A percentile compares a stretch with the other conserved stretches of the same genome.
phyloP scores from a whole-genome alignment of 2,797 vertebrate species.

The Chloroceryle amazona region DNA sequence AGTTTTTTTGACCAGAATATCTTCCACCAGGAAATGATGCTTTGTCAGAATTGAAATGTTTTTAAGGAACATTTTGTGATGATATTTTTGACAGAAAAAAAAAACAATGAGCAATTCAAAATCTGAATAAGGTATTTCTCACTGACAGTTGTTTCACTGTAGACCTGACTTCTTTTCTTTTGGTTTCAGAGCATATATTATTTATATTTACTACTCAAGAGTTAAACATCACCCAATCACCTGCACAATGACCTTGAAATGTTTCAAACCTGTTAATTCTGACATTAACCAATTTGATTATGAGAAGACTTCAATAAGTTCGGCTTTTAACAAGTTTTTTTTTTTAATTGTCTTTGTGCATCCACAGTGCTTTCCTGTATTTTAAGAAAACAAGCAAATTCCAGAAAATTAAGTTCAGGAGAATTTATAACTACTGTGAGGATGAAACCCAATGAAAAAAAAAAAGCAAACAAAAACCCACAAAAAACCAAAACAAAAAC shows the following conservation, averaged over 20 bases:
- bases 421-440: background rate
- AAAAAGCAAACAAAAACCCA: background rate
- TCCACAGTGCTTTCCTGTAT: background rate
- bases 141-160: background rate
- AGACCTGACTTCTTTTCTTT: background rate
- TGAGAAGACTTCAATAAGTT: background rate
- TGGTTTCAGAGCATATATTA: background rate
- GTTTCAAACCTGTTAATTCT: background rate
- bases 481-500: background rate
- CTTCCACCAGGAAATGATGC: constrained; percentile 44
- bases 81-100: constrained; percentile 13
- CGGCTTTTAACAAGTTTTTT: background rate
- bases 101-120: background rate
- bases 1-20: constrained; percentile 44
- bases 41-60: background rate
- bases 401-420: background rate
- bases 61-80: background rate
- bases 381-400: background rate
- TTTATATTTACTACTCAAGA: background rate
- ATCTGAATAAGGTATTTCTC: background rate
- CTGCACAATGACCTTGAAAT: background rate
- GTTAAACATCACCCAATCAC: background rate
- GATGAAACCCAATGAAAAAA: background rate
- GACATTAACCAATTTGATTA: background rate
- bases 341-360: background rate